Base-by-base conservation (phyloP, 2,113 vertebrate species). In the Seriola quinqueradiata region DNA sequence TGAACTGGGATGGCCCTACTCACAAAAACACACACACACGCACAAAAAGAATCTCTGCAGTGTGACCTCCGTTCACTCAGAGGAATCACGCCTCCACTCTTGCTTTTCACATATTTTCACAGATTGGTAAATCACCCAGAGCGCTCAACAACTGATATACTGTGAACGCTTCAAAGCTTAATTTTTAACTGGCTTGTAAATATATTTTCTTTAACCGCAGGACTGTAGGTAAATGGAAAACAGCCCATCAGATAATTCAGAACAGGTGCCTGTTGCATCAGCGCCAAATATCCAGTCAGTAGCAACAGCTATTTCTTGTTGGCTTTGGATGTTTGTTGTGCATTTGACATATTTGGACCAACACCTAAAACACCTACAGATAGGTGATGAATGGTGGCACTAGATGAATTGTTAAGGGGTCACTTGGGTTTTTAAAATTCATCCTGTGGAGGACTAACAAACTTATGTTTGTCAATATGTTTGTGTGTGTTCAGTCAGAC, bases 181-280 rank as follows among this genome's bases (percentile, higher is more conserved):
- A 83, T 72, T 75, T 86, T 86, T 88, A 88, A 89, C 85, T 50
- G 4, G 44, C 69, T 61, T 2, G 61, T 82, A 58, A 84, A 88
- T 34, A 55, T 81, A 58, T 79, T 78, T 83, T 38, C 38, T 66
- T 21, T 16, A 60, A 67, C 42, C 13, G 25, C 42, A 28, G 16
- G 50, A 46, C 25, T 52, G 44, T 8, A 63, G 32, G 32, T 72
- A 34, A 54, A 84, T 44, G 16, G 57, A 54, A 55, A 66, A 75
- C 5, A 64, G 61, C 36, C 73, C 75, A 17, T 63, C 38, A 16
- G 55, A 68, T 48, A 0, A 2, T 16, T 34, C 14, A 34, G 1
- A 61, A 21, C 5, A 12, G 14, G 54, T 36, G 19, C 4, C 14
- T 3, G n/a, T 58, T 40, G 13, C 32, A 3, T 42, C 40, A 64